Evolutionary conservation across 2,113 vertebrate genomes (phyloP).

Genomic region (Microtus richardsoni): DNA sequence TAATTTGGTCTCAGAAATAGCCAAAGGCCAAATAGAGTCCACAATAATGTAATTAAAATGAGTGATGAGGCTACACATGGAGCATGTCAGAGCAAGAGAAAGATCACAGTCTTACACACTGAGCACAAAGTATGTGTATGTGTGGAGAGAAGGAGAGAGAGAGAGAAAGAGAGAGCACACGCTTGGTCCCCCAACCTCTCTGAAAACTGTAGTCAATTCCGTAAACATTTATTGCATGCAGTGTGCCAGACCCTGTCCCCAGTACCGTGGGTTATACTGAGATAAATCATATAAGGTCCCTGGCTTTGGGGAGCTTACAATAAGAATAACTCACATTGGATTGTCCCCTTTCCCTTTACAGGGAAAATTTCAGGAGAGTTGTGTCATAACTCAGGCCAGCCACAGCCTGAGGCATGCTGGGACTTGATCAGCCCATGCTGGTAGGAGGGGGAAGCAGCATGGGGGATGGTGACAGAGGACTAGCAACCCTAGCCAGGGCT

Average conservation of each 20-base stretch:
- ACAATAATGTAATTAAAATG: constrained; percentile 75
- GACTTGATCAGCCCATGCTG: not conserved
- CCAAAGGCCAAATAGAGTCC: constrained; percentile 61
- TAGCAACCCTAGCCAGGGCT: not conserved
- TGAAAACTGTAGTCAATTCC: constrained; percentile 60
- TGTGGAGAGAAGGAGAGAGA: not conserved
- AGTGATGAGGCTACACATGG: not conserved
- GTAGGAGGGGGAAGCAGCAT: not conserved
- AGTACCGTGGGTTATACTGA: constrained; percentile 63
- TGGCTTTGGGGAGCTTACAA: constrained; percentile 72
- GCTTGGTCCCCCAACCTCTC: not conserved
- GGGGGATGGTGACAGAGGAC: not conserved
- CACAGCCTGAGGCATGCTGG: constrained; percentile 68
- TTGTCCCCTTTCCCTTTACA: constrained; percentile 73
- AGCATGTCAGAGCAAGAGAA: not conserved
- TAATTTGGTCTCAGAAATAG: constrained; percentile 72
- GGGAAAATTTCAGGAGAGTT: constrained; percentile 65
- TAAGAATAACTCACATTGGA: constrained; percentile 75
- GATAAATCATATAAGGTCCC: constrained; percentile 69
- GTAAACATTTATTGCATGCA: constrained; percentile 65
- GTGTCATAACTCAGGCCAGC: constrained; percentile 68
- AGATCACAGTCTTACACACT: not conserved
- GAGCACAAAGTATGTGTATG: not conserved
- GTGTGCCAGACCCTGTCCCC: constrained; percentile 54
- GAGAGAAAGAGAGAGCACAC: not conserved